Evolutionary conservation across 2,888 invertebrate species (phyloP), one percentile per base, ranked within the genome.

Genomic region (Germaria angustata): DNA sequence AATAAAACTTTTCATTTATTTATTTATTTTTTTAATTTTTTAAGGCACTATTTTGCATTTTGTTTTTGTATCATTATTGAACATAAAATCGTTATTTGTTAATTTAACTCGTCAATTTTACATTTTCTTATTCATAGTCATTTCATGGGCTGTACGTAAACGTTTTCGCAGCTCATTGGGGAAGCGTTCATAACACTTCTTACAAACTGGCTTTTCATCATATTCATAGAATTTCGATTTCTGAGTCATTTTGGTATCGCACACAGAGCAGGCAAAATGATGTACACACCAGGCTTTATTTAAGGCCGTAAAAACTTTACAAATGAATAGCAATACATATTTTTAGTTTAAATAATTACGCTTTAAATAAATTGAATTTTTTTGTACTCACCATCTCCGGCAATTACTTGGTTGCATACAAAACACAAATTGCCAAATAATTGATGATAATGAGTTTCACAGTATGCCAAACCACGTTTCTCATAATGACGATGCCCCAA

Each of bases 261-360:
- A 99, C 85, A 98, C 94, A 3, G 98, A 95, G 92, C 99, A 99
- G 65, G 98, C 97, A 92, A 99, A 99, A 92, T 99, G 99, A 91
- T 99, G 96, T 68, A 98, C 97, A 92, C 99, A 99, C 99, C 99
- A 99, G 53, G 98, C 98, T 92, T 99, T 99, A 92, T 99, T 99
- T 90, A 99, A 92, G 44, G 99, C 99, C 84, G 98, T 98, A 92
- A 99, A 99, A 73, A 98, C 98, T 98, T 61, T 68, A 34, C 39
- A 11, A 24, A 41, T 41, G 7, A 15, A 59, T 53, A 28, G 2
- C 7, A 39, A 20, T 2, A 46, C 2, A 22, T 13, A 24, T 72
- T 55, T 13, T 66, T 63, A 24, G 28, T 32, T 53, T 44, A 17
- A 17, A 17, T 13, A 22, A 22, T 34, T 34, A 2, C 4, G 20